Evolutionary conservation across 35 echinoderm and acorn worm species (phyloP).

Genomic region (Chiridota heheva): DNA sequence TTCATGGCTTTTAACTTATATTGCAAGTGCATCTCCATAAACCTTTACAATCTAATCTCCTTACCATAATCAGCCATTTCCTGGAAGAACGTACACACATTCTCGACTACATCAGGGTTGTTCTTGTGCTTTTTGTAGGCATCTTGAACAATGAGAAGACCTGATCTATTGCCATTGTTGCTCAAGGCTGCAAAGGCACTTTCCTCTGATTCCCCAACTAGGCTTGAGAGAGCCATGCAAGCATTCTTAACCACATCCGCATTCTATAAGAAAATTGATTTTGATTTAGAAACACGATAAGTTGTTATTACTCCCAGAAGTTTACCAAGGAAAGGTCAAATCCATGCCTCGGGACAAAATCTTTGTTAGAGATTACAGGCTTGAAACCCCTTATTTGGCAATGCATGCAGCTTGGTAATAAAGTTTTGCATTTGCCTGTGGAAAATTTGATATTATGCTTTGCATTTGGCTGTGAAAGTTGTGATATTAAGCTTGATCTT

Average conservation of each 20-base stretch:
- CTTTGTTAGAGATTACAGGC: too few relatives aligned
- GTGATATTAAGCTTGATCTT: too few relatives aligned
- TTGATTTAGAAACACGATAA: not conserved
- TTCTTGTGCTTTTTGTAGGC: constrained; percentile 84
- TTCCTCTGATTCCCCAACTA: constrained; percentile 84
- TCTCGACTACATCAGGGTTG: constrained; percentile 96
- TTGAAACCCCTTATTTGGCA: too few relatives aligned
- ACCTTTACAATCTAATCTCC: not conserved
- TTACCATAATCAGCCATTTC: constrained; percentile 87
- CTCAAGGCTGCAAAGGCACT: constrained; percentile 78
- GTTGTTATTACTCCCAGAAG: too few relatives aligned
- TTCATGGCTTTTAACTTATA: not conserved
- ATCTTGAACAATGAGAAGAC: constrained; percentile 58
- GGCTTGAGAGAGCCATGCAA: constrained; percentile 87
- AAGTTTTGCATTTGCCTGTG: too few relatives aligned
- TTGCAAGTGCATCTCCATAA: not conserved
- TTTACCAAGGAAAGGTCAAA: too few relatives aligned
- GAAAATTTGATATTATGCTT: too few relatives aligned
- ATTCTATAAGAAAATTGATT: constrained; percentile 48
- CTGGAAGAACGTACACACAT: constrained; percentile 87
- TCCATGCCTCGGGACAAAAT: too few relatives aligned
- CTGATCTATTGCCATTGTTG: constrained; percentile 58
- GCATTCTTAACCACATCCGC: constrained; percentile 97
- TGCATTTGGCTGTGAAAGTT: too few relatives aligned
- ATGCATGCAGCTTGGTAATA: too few relatives aligned